Evolutionary conservation across 2,113 vertebrate genomes (phyloP).

Genomic region (Trichomycterus rosablanca): DNA sequence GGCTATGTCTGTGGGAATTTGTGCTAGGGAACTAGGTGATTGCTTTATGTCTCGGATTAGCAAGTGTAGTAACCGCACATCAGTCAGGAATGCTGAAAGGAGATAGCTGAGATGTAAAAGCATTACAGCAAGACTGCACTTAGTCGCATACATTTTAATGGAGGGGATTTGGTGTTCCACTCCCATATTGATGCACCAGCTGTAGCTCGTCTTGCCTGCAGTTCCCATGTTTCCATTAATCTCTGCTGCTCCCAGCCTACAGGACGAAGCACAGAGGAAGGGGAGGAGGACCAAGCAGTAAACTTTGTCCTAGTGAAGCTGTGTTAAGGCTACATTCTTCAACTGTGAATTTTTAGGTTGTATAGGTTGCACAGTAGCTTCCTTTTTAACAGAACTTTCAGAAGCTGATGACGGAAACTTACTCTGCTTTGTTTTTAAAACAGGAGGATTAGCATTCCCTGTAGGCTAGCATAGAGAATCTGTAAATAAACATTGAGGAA

Average conservation of each 20-base stretch:
- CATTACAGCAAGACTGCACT: constrained; percentile 22
- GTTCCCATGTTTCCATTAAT: constrained; percentile 25
- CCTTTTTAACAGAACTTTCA: constrained; percentile 2
- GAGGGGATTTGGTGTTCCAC: constrained; percentile 33
- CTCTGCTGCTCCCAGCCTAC: constrained; percentile 1
- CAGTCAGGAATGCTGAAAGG: constrained; percentile 10
- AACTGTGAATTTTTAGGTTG: too few relatives aligned
- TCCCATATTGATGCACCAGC: constrained; percentile 25
- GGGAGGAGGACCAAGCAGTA: not conserved
- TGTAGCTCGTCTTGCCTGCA: constrained; percentile 26
- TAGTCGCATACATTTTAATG: constrained; percentile 13
- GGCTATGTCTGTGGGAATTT: too few relatives aligned
- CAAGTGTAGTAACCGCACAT: too few relatives aligned
- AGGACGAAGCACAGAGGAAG: not conserved
- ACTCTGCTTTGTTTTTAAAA: not conserved
- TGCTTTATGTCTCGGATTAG: not conserved
- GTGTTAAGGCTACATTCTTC: not conserved
- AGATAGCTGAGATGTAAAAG: too few relatives aligned
- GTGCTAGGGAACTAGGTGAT: too few relatives aligned
- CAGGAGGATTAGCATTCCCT: not conserved
- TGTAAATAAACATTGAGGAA: not conserved
- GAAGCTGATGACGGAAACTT: not conserved
- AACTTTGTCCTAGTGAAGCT: too few relatives aligned
- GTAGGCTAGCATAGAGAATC: not conserved
- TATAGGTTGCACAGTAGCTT: not conserved